phyloP scores from a whole-genome alignment of 2,113 vertebrate species.

The Loxodonta africana region DNA sequence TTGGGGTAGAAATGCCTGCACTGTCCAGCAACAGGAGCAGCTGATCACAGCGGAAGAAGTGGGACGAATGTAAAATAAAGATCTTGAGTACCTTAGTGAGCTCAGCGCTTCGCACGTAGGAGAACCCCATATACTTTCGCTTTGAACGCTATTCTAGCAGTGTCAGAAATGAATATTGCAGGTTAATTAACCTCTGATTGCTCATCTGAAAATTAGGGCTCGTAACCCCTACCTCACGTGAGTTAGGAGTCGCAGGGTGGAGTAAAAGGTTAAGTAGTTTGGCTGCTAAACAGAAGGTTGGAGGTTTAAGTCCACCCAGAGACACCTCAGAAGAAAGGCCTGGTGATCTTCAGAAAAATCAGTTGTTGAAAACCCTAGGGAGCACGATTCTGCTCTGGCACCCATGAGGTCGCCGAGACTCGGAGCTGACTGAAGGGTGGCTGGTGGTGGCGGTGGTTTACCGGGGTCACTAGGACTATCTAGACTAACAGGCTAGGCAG shows the following conservation, averaged over 20 bases:
- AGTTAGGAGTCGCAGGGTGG: neutral
- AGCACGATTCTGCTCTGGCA: neutral
- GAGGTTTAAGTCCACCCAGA: neutral
- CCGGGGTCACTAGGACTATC: neutral
- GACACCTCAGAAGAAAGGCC: neutral
- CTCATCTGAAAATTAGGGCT: neutral
- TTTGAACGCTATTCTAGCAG: too few relatives aligned
- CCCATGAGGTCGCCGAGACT: neutral
- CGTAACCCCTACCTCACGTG: neutral
- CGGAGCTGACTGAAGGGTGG: neutral
- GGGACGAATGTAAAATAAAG: neutral
- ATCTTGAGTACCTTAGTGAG: neutral
- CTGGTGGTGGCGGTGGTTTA: neutral
- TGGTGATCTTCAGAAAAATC: neutral
- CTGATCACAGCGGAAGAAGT: neutral
- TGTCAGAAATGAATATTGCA: too few relatives aligned
- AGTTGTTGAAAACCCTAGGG: neutral
- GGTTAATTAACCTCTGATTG: too few relatives aligned
- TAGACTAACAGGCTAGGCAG: neutral
- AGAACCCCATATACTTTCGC: neutral
- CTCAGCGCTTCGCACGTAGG: accelerated
- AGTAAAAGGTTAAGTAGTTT: neutral
- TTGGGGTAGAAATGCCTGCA: neutral
- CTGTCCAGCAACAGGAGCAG: too few relatives aligned
- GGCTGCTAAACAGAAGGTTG: neutral